Conservation (phyloP, 2,888 invertebrate genomes). For the Sericinus montela region DNA sequence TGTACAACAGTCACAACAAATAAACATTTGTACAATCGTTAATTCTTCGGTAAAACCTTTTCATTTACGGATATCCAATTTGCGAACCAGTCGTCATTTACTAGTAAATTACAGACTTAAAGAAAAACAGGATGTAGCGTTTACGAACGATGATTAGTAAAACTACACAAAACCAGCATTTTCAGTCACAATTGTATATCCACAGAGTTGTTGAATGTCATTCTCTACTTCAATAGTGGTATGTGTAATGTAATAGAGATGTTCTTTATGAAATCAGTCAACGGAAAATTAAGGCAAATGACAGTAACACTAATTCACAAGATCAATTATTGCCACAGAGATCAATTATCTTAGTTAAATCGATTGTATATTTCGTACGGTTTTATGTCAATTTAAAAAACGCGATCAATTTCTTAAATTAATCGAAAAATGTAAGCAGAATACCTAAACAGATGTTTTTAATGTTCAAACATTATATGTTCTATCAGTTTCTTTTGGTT, state of each 20-base stretch:
- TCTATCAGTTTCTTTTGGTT: not conserved
- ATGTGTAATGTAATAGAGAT: constrained; percentile 34
- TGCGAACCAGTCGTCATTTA: not conserved
- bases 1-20: too few species aligned
- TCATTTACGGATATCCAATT: not conserved
- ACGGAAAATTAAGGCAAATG: constrained; percentile 25
- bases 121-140: constrained; percentile 55
- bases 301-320: constrained; percentile 10
- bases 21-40: too few species aligned
- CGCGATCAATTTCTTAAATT: not conserved
- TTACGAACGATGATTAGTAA: constrained; percentile 52
- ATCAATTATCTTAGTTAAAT: not conserved
- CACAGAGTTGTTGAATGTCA: constrained; percentile 29
- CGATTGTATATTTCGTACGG: not conserved
- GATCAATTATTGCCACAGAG: constrained; percentile 1
- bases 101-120: constrained; percentile 25
- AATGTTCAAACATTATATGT: not conserved
- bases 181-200: constrained; percentile 40
- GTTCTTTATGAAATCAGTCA: constrained; percentile 28
- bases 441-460: too few species aligned
- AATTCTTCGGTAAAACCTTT: too few species aligned
- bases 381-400: not conserved
- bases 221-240: too few species aligned
- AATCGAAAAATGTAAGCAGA: too few species aligned
- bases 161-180: constrained; percentile 46